These are phyloP conservation scores for Philopotamus ludificatus DNA, from an alignment of 1,140 invertebrate species.

Conservation along the genomic window DNA sequence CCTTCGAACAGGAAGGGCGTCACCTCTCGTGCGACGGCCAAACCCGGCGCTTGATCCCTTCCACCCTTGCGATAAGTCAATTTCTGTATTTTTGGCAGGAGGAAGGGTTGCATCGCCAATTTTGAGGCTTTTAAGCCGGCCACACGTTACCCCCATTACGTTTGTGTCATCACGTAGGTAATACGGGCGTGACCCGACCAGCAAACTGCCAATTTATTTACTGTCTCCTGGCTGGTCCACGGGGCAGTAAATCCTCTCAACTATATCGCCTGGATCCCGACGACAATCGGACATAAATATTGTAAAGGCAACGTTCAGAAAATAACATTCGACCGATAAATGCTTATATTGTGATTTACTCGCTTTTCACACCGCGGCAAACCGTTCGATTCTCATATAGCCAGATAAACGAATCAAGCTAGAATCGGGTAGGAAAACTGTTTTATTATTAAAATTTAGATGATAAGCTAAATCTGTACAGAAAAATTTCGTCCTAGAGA, in stretches of 20 bases:
- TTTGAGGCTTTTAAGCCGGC: not conserved
- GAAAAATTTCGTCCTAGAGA: too few relatives aligned
- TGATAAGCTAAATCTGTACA: too few relatives aligned
- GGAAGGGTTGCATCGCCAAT: constrained; percentile 2
- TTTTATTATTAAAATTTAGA: too few relatives aligned
- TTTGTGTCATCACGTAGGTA: constrained; percentile 37
- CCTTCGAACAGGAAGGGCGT: too few relatives aligned
- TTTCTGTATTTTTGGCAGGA: constrained; percentile 2
- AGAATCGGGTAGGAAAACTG: too few relatives aligned
- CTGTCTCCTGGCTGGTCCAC: constrained; percentile 22
- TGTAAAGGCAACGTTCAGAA: constrained; percentile 18
- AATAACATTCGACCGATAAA: constrained; percentile 23
- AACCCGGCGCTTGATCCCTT: not conserved
- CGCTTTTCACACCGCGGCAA: not conserved
- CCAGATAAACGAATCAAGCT: too few relatives aligned
- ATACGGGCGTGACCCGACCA: constrained; percentile 35
- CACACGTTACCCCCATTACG: not conserved
- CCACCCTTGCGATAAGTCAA: constrained; percentile 15
- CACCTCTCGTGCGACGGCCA: too few relatives aligned
- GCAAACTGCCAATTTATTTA: constrained; percentile 41
- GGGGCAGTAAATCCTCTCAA: constrained; percentile 33
- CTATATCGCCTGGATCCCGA: constrained; percentile 24
- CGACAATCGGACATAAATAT: constrained; percentile 26
- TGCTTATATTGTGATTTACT: constrained; percentile 8
- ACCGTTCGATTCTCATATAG: too few relatives aligned